phyloP scores from a whole-genome alignment of 2,888 invertebrate species.

The Amiota minor region DNA sequence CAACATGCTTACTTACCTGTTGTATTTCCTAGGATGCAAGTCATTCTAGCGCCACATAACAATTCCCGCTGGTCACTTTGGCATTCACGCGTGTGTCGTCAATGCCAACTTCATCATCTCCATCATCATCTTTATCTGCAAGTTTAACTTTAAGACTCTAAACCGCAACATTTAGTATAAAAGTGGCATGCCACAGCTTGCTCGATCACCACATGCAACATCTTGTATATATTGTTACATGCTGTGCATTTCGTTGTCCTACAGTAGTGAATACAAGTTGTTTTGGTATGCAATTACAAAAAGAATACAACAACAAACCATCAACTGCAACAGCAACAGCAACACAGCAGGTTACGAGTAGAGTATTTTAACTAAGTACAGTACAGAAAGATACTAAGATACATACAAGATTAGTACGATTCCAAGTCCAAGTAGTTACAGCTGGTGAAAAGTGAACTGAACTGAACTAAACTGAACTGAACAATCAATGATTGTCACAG shows the following conservation, averaged over 20 bases:
- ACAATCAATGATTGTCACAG: constrained; percentile 67
- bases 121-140: too few species aligned
- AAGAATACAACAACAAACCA: neutral
- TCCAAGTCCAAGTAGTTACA: constrained; percentile 1
- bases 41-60: constrained; percentile 58
- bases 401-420: too few species aligned
- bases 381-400: too few species aligned
- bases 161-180: constrained; percentile 17
- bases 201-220: constrained; percentile 22
- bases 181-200: constrained; percentile 21
- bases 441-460: neutral
- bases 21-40: constrained; percentile 4
- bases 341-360: constrained; percentile 2
- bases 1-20: too few species aligned
- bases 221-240: neutral
- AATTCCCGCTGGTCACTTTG: constrained; percentile 61
- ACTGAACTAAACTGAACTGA: constrained; percentile 34
- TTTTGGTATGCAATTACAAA: constrained; percentile 25
- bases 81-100: constrained; percentile 64
- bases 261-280: neutral
- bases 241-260: neutral
- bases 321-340: too few species aligned
- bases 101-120: too few species aligned
- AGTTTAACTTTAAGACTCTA: constrained; percentile 20
- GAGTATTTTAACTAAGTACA: neutral